Percentiles rank a stretch among this genome's conserved stretches.
Conservation (phyloP, 2,113 vertebrate species). For the Cyphomyrus discorhynchus region DNA sequence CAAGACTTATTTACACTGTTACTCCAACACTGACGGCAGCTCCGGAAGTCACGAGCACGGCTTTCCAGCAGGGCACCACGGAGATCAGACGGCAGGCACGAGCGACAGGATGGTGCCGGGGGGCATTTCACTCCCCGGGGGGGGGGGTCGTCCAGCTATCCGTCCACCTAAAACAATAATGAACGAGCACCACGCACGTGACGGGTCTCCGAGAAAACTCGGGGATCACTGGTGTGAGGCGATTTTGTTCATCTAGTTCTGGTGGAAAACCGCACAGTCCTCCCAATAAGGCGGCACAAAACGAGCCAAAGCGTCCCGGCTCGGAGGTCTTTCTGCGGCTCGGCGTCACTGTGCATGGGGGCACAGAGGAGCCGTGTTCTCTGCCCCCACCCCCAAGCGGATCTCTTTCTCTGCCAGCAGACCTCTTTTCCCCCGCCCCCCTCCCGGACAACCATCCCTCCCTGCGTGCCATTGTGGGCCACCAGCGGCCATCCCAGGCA, state of each 20-base stretch:
- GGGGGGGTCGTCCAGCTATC: neutral
- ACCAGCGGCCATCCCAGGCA: neutral
- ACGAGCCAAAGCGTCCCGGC: neutral
- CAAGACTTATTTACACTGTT: neutral
- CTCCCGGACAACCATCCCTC: neutral
- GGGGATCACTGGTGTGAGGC: neutral
- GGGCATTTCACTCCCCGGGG: neutral
- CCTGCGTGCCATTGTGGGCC: neutral
- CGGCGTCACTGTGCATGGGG: neutral
- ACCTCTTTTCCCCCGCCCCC: neutral
- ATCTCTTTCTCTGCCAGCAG: neutral
- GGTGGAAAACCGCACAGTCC: neutral
- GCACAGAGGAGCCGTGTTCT: neutral
- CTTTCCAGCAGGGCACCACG: neutral
- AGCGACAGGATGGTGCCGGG: neutral
- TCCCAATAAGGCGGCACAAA: neutral
- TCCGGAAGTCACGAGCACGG: neutral
- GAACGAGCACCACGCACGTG: neutral
- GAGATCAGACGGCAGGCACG: neutral
- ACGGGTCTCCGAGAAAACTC: neutral
- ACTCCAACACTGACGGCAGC: neutral
- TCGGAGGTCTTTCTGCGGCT: neutral
- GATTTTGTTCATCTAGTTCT: neutral
- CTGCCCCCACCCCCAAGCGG: neutral
- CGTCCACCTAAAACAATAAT: neutral